Percentiles rank a stretch among this genome's conserved stretches.
Evolutionary conservation across 2,113 vertebrate genomes (phyloP).

Genomic region (Heteronetta atricapilla): DNA sequence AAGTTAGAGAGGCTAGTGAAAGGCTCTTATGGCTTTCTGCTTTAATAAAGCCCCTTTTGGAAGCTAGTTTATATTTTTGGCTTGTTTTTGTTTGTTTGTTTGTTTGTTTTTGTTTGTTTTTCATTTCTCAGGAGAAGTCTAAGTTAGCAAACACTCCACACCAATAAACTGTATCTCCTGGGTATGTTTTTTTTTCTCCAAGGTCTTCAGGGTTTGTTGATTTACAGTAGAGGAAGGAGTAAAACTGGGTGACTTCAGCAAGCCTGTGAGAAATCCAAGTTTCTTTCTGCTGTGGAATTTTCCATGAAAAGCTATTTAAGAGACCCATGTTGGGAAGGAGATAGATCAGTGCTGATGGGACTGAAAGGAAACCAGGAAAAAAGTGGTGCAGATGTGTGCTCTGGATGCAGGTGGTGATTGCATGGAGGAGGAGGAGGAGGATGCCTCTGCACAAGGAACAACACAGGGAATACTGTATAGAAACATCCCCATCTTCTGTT

Average conservation of each 20-base stretch:
- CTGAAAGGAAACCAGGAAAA: not conserved
- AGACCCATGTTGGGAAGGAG: not conserved
- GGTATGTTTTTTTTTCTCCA: not conserved
- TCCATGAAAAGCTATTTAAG: not conserved
- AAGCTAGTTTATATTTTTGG: not conserved
- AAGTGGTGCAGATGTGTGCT: not conserved
- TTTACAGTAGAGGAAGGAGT: not conserved
- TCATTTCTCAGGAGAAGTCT: not conserved
- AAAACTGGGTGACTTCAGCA: not conserved
- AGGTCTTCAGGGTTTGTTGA: not conserved
- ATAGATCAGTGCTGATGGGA: not conserved
- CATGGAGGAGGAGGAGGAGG: fast-evolving
- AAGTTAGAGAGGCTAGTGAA: not conserved
- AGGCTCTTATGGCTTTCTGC: not conserved
- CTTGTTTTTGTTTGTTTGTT: not conserved
- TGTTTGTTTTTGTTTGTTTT: not conserved
- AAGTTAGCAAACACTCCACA: not conserved
- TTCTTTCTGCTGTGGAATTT: not conserved
- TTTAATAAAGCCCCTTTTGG: not conserved
- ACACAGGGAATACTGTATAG: not conserved
- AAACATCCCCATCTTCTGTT: not conserved
- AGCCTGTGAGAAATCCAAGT: not conserved
- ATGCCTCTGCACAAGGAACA: not conserved
- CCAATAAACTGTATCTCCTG: fast-evolving
- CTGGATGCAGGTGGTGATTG: not conserved